Conservation (phyloP, 2,797 vertebrate genomes). For the Syndactyla subalaris region DNA sequence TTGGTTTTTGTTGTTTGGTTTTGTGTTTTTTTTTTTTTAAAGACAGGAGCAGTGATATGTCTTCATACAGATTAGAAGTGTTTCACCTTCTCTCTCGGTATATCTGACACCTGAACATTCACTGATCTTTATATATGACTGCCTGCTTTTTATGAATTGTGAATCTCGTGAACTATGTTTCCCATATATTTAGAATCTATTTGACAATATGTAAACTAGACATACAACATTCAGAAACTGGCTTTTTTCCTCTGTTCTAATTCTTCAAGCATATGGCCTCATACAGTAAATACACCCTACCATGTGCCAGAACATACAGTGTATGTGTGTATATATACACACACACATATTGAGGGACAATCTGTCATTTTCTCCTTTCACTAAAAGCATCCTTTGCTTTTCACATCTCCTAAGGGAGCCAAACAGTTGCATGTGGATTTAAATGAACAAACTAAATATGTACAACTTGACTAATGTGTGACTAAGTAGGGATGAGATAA, state of each 20-base stretch:
- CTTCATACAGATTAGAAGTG: neutral
- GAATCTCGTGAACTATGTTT: conserved; percentile 52
- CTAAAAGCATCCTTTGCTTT: conserved; percentile 62
- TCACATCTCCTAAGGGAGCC: conserved; percentile 45
- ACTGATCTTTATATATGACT: neutral
- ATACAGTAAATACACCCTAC: conserved; percentile 72
- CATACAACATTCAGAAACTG: conserved; percentile 67
- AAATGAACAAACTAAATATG: conserved; percentile 46
- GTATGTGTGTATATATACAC: conserved; percentile 30
- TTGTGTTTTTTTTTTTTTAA: neutral
- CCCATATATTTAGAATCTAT: conserved; percentile 68
- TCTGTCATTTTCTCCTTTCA: conserved; percentile 69
- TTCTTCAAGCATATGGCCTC: conserved; percentile 72
- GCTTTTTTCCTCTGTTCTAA: conserved; percentile 70
- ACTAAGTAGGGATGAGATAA: conserved; percentile 1
- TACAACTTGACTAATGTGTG: conserved; percentile 23
- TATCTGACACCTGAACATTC: neutral
- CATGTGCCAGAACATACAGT: conserved; percentile 78
- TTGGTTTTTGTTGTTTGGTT: too few species aligned
- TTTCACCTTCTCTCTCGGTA: neutral
- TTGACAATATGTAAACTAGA: conserved; percentile 70
- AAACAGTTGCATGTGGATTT: conserved; percentile 59
- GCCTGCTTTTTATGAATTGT: conserved; percentile 6
- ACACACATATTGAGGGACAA: conserved; percentile 71
- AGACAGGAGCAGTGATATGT: neutral